phyloP scores from a whole-genome alignment of 2,888 invertebrate species.

The Tenthredo livida region DNA sequence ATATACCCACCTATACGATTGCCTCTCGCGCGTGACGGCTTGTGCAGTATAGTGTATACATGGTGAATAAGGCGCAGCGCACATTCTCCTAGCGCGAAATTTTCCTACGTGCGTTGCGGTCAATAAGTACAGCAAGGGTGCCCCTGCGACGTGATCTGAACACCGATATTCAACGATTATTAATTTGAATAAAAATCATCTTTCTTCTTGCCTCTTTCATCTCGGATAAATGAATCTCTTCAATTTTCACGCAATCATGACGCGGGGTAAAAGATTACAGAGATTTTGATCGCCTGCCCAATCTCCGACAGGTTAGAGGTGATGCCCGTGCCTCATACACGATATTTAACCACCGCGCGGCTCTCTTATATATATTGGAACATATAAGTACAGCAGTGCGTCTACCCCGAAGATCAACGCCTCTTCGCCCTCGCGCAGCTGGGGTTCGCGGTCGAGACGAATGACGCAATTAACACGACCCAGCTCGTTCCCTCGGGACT shows the following conservation, averaged over 20 bases:
- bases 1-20: constrained; percentile 1
- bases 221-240: neutral
- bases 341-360: neutral
- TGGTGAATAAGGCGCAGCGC: constrained; percentile 37
- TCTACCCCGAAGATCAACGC: constrained; percentile 2
- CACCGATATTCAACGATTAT: neutral
- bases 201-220: neutral
- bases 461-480: constrained; percentile 47
- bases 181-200: neutral
- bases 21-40: constrained; percentile 29
- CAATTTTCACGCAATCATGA: neutral
- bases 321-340: constrained; percentile 21
- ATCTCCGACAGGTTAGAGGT: constrained; percentile 4
- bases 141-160: constrained; percentile 3
- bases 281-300: neutral
- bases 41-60: neutral
- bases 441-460: constrained; percentile 41
- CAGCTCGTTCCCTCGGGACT: constrained; percentile 9
- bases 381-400: constrained; percentile 7
- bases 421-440: constrained; percentile 19
- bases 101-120: constrained; percentile 43
- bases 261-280: neutral
- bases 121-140: constrained; percentile 25
- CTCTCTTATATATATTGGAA: neutral
- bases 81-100: constrained; percentile 37